phyloP scores from a whole-genome alignment of 2,888 invertebrate genomes.

The Drosophila gaucha region DNA sequence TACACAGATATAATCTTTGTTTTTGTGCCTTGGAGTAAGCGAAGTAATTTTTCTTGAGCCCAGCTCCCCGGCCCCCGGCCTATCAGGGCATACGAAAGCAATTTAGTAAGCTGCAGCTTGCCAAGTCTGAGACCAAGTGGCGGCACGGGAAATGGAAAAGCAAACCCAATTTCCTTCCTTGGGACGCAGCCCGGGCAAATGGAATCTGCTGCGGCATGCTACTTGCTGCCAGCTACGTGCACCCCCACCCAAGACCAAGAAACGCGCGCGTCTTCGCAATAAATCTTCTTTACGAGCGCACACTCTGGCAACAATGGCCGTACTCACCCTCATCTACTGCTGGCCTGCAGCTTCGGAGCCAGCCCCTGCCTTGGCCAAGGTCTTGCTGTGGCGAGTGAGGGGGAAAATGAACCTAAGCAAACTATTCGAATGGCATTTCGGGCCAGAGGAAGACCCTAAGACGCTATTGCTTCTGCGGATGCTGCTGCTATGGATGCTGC shows the following conservation, averaged over 20 bases:
- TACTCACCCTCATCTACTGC: constrained; percentile 50
- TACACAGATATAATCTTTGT: constrained; percentile 51
- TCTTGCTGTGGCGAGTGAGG: constrained; percentile 18
- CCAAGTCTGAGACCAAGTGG: constrained; percentile 57
- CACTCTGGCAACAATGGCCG: constrained; percentile 83
- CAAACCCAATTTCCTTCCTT: constrained; percentile 77
- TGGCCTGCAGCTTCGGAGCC: constrained; percentile 12
- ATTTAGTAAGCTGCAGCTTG: constrained; percentile 71
- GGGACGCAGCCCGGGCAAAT: constrained; percentile 61
- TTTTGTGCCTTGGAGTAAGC: constrained; percentile 43
- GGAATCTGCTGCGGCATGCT: constrained; percentile 64
- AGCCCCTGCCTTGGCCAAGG: constrained; percentile 30
- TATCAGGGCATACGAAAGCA: constrained; percentile 59
- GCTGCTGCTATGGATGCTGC: constrained; percentile 23
- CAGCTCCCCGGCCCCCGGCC: constrained; percentile 16
- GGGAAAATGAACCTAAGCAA: constrained; percentile 83
- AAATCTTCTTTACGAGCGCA: constrained; percentile 84
- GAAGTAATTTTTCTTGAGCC: constrained; percentile 76
- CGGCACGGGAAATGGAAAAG: constrained; percentile 68
- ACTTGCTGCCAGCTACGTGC: constrained; percentile 68
- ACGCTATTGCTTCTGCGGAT: constrained; percentile 43
- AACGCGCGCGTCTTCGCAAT: constrained; percentile 84
- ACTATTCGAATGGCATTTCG: constrained; percentile 82
- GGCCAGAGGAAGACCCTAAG: constrained; percentile 58
- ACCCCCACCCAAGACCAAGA: constrained; percentile 69